Evolutionary conservation across 2,113 vertebrate genomes (phyloP), one percentile per base, ranked within the genome.

Genomic region (Collichthys lucidus): DNA sequence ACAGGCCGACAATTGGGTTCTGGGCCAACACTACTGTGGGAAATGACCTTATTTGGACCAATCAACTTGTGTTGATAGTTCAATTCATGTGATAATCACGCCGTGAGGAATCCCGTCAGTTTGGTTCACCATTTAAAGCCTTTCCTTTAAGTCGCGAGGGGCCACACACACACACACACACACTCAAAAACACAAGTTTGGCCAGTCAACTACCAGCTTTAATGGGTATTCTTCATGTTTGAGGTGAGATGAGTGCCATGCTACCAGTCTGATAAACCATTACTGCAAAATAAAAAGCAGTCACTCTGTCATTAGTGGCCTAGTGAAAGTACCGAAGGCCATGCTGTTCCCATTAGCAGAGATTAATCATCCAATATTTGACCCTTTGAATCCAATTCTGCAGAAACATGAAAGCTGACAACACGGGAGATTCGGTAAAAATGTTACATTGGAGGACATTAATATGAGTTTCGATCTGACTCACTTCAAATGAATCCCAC

Each of bases 41-140:
- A 93, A 93, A 90, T 86, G 82, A 90, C 85, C 90, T 90, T 86
- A 64, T 92, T 85, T 79, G 82, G 88, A 71, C 81, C 80, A 85
- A 91, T 92, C 80, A 85, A 78, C 90, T 82, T 64, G 89, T 86
- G 80, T 56, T 68, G 83, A 85, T 80, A 69, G 77, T 65, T 83
- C 59, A 49, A 93, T 94, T 93, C 90, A 91, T 92, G 90, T 93
- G 92, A 90, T 93, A 94, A 93, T 93, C n/a, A 67, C 68, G 56
- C 76, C 42, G 65, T 29, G 80, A 83, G 87, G 86, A 92, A 90
- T 88, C 70, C 79, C 19, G 67, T 87, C 82, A 70, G 57, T 83
- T 86, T 66, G 80, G 55, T 78, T 81, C 68, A 56, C 74, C 87
- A 74, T 85, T 88, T 76, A 72, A 79, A 82, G 52, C 72, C 60